Evolutionary conservation across 2,113 vertebrate species (phyloP).

Genomic region (Colaptes auratus): DNA sequence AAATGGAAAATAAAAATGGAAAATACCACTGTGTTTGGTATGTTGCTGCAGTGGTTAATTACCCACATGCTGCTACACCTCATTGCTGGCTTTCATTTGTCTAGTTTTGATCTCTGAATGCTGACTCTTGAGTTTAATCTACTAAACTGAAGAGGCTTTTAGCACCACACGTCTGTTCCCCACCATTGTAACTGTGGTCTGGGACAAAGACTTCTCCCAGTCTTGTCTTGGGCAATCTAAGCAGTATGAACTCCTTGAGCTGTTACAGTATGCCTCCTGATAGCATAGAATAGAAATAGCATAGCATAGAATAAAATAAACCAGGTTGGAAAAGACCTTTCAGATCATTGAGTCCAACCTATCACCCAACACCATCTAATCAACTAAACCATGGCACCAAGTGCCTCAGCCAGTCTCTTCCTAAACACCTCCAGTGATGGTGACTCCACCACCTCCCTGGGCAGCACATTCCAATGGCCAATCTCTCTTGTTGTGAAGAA

Average conservation of each 20-base stretch:
- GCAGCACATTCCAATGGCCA: too few species aligned
- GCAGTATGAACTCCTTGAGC: neutral
- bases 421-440: too few species aligned
- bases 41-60: constrained; percentile 22
- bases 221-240: neutral
- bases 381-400: too few species aligned
- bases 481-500: too few species aligned
- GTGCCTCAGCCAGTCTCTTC: too few species aligned
- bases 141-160: neutral
- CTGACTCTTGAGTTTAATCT: neutral
- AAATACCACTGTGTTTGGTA: neutral
- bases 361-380: too few species aligned
- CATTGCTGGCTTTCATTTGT: neutral
- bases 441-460: too few species aligned
- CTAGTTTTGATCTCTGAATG: neutral
- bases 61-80: constrained; percentile 16
- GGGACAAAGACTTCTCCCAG: neutral
- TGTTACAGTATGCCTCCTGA: neutral
- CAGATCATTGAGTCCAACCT: too few species aligned
- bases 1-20: constrained; percentile 50
- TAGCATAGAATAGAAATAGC: too few species aligned
- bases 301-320: too few species aligned
- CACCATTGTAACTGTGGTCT: neutral
- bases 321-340: too few species aligned
- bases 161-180: rapidly evolving